Evolutionary conservation across 2,888 invertebrate genomes (phyloP).

Genomic region (Megastigmus dorsalis): DNA sequence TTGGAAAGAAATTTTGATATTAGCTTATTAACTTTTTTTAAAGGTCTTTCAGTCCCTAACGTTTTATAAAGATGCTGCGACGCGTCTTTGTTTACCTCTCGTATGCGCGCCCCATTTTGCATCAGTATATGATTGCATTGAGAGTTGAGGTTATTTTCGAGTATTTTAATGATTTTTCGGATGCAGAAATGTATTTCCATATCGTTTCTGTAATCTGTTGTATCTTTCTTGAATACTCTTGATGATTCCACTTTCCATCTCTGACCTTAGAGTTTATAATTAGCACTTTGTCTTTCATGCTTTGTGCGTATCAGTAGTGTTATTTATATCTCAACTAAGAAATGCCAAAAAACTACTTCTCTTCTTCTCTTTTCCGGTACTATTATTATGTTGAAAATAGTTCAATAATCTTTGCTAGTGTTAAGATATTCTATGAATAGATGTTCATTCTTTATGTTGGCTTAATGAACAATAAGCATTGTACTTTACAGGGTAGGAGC

Average conservation of each 20-base stretch:
- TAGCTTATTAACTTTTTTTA: not conserved
- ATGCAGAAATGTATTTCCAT: not conserved
- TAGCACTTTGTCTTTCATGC: conserved; percentile 50
- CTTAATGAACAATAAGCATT: conserved; percentile 6
- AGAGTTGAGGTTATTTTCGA: conserved; percentile 37
- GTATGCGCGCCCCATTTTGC: not conserved
- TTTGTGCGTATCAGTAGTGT: conserved; percentile 36
- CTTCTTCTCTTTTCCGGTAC: conserved; percentile 16
- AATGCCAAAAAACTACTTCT: conserved; percentile 47
- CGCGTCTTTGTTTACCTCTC: conserved; percentile 37
- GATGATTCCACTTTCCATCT: conserved; percentile 14
- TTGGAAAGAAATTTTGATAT: not conserved
- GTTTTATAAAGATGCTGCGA: not conserved
- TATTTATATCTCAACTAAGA: conserved; percentile 44
- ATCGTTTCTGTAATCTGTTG: not conserved
- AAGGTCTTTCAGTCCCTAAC: no score
- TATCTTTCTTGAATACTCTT: not conserved
- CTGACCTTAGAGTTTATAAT: conserved; percentile 44
- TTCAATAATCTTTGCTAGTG: conserved; percentile 23
- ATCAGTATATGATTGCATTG: not conserved
- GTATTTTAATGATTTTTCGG: not conserved
- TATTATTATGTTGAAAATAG: conserved; percentile 13
- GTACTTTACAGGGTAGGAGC: conserved; percentile 68
- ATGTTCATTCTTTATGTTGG: not conserved
- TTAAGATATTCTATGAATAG: not conserved